Evolutionary conservation across 2,113 vertebrate genomes (phyloP).

Genomic region (Litocranius walleri): DNA sequence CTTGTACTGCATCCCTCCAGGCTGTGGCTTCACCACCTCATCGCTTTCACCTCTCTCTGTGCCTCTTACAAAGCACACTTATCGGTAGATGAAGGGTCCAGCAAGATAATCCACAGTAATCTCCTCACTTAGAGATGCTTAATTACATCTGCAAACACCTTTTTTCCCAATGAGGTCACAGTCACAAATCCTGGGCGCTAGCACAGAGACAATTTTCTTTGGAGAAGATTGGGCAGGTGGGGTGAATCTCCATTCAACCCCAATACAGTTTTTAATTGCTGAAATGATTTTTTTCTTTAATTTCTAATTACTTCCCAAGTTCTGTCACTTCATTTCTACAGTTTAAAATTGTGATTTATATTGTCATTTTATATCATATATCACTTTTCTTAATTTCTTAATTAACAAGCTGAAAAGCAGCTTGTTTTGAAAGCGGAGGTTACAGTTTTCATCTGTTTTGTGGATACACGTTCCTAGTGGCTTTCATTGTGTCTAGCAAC

Average conservation of each 20-base stretch:
- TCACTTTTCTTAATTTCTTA: not conserved
- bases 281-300: not conserved
- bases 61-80: not conserved
- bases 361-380: not conserved
- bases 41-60: not conserved
- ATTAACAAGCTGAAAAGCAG: not conserved
- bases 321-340: not conserved
- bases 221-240: not conserved
- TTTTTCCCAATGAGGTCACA: not conserved
- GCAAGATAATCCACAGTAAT: not conserved
- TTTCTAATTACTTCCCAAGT: not conserved
- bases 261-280: not conserved
- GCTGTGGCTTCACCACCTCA: not conserved
- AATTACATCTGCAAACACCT: not conserved
- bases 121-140: not conserved
- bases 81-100: not conserved
- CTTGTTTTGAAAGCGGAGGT: not conserved
- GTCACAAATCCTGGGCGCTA: not conserved
- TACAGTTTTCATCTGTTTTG: not conserved
- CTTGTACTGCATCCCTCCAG: accelerated
- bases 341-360: not conserved
- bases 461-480: not conserved
- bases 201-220: not conserved
- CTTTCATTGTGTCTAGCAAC: not conserved
- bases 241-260: not conserved